Evolutionary conservation across 2,888 invertebrate genomes (phyloP).

Genomic region (Malacosoma neustria): DNA sequence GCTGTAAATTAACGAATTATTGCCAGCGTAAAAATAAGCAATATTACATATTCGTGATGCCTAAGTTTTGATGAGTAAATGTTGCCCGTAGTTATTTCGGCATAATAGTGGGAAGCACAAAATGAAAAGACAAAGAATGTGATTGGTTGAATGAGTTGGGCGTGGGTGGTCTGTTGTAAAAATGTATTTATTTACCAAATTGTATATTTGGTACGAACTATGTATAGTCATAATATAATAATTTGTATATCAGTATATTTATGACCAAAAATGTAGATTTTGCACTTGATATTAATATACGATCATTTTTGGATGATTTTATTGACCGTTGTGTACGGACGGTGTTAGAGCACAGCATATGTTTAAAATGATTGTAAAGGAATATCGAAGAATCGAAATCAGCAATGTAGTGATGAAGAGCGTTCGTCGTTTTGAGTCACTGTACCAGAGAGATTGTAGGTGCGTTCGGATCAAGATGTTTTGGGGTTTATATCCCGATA

Average conservation of each 20-base stretch:
- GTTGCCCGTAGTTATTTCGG: not conserved
- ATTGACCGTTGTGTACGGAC: slow-evolving; percentile 24
- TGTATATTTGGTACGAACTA: slow-evolving; percentile 19
- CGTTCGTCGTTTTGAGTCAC: too few relatives aligned
- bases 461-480: too few relatives aligned
- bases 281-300: slow-evolving; percentile 42
- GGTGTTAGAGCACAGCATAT: too few relatives aligned
- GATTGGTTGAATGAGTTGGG: slow-evolving; percentile 16
- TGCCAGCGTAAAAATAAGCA: too few relatives aligned
- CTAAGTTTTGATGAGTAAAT: too few relatives aligned
- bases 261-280: slow-evolving; percentile 66
- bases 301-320: slow-evolving; percentile 38
- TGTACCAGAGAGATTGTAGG: too few relatives aligned
- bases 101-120: slow-evolving; percentile 19
- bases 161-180: not conserved
- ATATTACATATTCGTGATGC: too few relatives aligned
- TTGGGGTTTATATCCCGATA: too few relatives aligned
- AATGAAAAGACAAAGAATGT: slow-evolving; percentile 46
- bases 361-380: too few relatives aligned
- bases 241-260: slow-evolving; percentile 65
- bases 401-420: too few relatives aligned
- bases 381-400: too few relatives aligned
- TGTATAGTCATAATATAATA: slow-evolving; percentile 18
- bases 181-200: slow-evolving; percentile 32
- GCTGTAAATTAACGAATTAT: too few relatives aligned